Conservation (phyloP, 1,140 invertebrate species). For the Apis florea region DNA sequence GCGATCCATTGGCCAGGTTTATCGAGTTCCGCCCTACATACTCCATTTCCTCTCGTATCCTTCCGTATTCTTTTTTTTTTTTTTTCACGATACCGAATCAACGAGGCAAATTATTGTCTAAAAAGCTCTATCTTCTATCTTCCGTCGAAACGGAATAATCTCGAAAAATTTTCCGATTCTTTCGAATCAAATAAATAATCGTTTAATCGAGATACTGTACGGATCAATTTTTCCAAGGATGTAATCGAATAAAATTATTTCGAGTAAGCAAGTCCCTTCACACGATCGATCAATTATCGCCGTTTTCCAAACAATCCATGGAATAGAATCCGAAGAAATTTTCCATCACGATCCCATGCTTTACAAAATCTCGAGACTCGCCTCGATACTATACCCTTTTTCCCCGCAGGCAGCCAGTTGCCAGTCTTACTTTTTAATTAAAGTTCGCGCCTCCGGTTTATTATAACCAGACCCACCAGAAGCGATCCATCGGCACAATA, state of each 20-base stretch:
- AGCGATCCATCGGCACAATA: constrained; percentile 27
- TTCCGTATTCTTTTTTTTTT: neutral
- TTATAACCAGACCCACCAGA: constrained; percentile 23
- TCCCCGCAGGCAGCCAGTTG: neutral
- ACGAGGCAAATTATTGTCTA: constrained; percentile 44
- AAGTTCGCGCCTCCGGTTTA: constrained; percentile 41
- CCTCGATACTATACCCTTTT: neutral
- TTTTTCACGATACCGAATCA: constrained; percentile 46
- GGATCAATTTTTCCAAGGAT: no score
- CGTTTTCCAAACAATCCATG: no score
- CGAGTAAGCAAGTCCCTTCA: no score
- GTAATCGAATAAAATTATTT: no score
- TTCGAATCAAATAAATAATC: neutral
- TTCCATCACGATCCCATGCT: no score
- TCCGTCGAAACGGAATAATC: neutral
- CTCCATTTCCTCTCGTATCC: neutral
- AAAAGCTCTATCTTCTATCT: neutral
- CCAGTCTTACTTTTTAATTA: constrained; percentile 55
- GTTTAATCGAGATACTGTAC: no score
- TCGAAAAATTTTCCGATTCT: neutral
- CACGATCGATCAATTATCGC: no score
- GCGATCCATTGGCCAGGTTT: constrained; percentile 58
- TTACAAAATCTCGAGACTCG: constrained; percentile 25
- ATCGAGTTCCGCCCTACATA: constrained; percentile 25
- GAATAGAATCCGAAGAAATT: no score